Evolutionary conservation across 2,888 invertebrate genomes (phyloP).

Genomic region (Ethmia dodecea): DNA sequence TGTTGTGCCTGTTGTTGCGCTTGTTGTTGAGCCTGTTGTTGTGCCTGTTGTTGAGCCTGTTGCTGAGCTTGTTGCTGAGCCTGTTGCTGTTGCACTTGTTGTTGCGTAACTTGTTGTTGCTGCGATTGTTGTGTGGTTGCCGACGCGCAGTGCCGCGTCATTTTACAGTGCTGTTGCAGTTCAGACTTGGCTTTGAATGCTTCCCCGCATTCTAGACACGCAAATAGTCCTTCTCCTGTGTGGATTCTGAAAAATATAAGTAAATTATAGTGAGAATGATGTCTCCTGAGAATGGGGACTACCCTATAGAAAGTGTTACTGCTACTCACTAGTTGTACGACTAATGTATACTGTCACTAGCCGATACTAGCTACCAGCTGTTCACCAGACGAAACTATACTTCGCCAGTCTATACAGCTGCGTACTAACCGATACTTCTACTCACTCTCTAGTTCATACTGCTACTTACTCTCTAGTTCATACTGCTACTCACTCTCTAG

Average conservation of each 20-base stretch:
- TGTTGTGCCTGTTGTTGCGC: constrained; percentile 59
- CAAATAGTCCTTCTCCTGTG: constrained; percentile 85
- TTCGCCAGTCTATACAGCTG: no score
- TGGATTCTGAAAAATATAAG: constrained; percentile 72
- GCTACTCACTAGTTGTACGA: no score
- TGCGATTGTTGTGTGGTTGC: constrained; percentile 46
- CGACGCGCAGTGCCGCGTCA: constrained; percentile 66
- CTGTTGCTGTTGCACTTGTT: constrained; percentile 37
- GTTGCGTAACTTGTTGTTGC: constrained; percentile 51
- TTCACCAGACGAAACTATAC: no score
- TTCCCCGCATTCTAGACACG: constrained; percentile 87
- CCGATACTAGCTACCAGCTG: no score
- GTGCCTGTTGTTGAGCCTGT: constrained; percentile 32
- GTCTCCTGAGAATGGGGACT: no score
- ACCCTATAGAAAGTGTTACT: no score
- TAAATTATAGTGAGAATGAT: no score
- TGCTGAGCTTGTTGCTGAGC: constrained; percentile 40
- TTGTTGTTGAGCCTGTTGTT: constrained; percentile 50
- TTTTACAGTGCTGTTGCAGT: constrained; percentile 81
- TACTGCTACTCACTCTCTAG: no score
- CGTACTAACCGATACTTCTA: no score
- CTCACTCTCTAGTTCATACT: no score
- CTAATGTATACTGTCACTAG: no score
- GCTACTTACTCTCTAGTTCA: no score
- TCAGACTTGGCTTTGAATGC: constrained; percentile 85